phyloP scores from a whole-genome alignment of 2,888 invertebrate genomes.

The Tipula vernalis region DNA sequence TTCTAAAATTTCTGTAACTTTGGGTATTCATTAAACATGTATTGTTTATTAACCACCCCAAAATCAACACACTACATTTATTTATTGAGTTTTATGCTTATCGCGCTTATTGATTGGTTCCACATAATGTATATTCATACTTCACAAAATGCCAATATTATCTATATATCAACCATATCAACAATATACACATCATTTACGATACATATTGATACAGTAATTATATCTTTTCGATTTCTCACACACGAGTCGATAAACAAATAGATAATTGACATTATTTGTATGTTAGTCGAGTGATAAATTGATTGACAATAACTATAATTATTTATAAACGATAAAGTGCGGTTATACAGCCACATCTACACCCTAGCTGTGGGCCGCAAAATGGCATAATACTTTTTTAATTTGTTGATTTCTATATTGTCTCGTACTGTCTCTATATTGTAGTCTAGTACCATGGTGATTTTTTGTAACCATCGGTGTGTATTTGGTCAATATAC shows the following conservation, averaged over 20 bases:
- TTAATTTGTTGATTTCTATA: neutral
- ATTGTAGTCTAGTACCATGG: neutral
- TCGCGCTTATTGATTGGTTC: neutral
- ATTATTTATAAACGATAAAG: neutral
- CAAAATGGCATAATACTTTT: neutral
- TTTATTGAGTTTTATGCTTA: neutral
- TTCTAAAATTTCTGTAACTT: neutral
- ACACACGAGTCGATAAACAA: neutral
- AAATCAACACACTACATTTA: neutral
- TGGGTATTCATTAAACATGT: neutral
- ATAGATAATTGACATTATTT: neutral
- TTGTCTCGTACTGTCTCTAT: neutral
- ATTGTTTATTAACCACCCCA: neutral
- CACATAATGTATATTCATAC: neutral
- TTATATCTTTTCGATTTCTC: neutral
- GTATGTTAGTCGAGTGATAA: neutral
- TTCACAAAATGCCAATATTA: neutral
- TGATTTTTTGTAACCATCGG: neutral
- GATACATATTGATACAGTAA: neutral
- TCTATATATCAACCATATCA: neutral
- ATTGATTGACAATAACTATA: neutral
- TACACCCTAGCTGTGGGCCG: neutral
- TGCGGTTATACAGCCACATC: neutral
- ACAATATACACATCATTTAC: neutral
- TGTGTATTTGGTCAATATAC: neutral